Base-by-base conservation (phyloP, 2,113 vertebrate species). In the Ariopsis seemanni region DNA sequence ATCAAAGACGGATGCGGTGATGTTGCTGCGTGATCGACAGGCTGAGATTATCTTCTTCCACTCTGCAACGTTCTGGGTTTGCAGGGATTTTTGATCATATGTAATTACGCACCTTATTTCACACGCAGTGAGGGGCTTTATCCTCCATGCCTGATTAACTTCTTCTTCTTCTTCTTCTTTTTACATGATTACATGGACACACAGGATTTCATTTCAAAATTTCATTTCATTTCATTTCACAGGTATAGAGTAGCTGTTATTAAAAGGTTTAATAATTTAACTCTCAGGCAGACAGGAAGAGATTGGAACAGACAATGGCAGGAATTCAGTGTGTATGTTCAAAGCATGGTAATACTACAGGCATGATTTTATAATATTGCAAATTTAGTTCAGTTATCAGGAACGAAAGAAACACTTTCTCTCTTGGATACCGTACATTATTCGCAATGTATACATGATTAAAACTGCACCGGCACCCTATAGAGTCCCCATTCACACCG, bases 311-410 rank as follows among this genome's bases (percentile, higher is more conserved):
- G 72, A 71, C 34, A 30, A 57, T 22, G 83, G 67, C 30, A 60
- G 69, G 34, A 25, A 72, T 87, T 91, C 85, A 89, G 85, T 89
- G 81, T 91, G 85, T 84, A 83, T 87, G 89, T 84, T 82, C 53
- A 79, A 42, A 50, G 72, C 42, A 34, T 17, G 17, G 14, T 30
- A 71, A 42, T 34, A 71, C 15, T 48, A 52, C 72, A 88, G 83
- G 87, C 86, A 87, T 55, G 65, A 83, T 63, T 87, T 86, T 82
- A 87, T 58, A 85, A 91, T 89, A 91, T 69, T 4, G 15, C 15
- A 81, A 69, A 90, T 93, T 92, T 91, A 22, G 18, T 62, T 22
- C 82, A 82, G 91, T 91, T 88, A 90, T 60, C 48, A 82, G 57
- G 58, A 60, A 75, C 34, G 77, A 67, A 80, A 82, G 57, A 82